Evolutionary conservation across 2,113 vertebrate genomes (phyloP), one percentile per base, ranked within the genome.

Genomic region (Oncorhynchus clarkii): DNA sequence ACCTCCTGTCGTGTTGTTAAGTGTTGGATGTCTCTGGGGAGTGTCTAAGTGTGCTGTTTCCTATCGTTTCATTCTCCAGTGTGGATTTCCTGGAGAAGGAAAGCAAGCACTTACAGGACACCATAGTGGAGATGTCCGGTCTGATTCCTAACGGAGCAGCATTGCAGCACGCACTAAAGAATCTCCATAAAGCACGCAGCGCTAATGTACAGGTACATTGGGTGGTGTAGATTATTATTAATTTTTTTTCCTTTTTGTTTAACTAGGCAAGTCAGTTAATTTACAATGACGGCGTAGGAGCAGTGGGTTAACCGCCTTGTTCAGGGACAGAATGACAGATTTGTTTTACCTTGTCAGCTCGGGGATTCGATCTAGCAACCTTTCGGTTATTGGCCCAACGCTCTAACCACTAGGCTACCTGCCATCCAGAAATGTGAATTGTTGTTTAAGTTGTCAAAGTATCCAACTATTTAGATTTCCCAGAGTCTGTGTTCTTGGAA

Each of bases 71-170:
- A 34, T 76, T 22, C 6, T 73, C 7, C 60, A 90, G 88, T 72
- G 78, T 85, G 71, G 75, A 88, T 71, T 83, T 79, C 76, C 82
- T 89, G 14, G 87, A 90, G 69, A 72, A 73, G 49, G 83, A 90
- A 76, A 90, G 84, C 82, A 78, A 78, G 66, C 83, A 75, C 49
- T 78, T 89, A 8, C 59, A 70, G 29, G 77, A 83, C 70, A 80
- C 66, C 76, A 75, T 84, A 26, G 67, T 86, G 34, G 67, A 81
- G 27, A 76, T 87, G 86, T 86, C 82, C 62, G 79, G 74, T 16
- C 87, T 83, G 82, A 80, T 86, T 0, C 51, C 51, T 54, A 54
- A 18, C 5, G 51, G 51, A 54, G 4, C 62, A 3, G 45, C 71
- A 11, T 64, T 87, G 76, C 71, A 84, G 3, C 78, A 76, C 31